Conservation (phyloP, 2,888 invertebrate species). For the Lasioglossum oenotherae region DNA sequence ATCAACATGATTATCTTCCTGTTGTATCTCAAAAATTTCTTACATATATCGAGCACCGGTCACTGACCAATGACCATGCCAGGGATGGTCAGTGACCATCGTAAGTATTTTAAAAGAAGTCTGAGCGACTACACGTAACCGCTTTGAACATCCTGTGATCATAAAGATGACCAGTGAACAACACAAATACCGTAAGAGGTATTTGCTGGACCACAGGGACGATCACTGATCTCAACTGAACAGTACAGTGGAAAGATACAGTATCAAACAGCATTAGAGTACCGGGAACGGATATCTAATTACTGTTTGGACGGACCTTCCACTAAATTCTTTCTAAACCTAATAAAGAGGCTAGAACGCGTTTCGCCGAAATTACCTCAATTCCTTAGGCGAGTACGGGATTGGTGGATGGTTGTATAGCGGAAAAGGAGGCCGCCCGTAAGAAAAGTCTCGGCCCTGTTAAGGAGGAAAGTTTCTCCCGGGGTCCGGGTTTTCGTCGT, state of each 20-base stretch:
- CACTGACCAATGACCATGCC: too few species aligned
- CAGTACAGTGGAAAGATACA: background rate
- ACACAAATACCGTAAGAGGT: background rate
- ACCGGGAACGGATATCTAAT: background rate
- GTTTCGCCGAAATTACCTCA: background rate
- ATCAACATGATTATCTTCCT: background rate
- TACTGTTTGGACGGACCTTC: background rate
- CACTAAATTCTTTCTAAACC: background rate
- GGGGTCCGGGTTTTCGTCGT: conserved; percentile 12
- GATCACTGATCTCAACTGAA: background rate
- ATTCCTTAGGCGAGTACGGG: background rate
- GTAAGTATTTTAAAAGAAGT: background rate
- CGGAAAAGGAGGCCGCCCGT: conserved; percentile 11
- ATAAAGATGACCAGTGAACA: background rate
- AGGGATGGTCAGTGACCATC: background rate
- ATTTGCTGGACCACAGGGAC: background rate
- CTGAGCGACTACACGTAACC: too few species aligned
- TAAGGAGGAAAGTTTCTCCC: conserved; percentile 47
- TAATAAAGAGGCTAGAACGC: background rate
- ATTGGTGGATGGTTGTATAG: background rate
- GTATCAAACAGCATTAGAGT: background rate
- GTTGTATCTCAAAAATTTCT: background rate
- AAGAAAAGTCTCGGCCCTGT: conserved; percentile 43
- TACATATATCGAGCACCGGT: too few species aligned
- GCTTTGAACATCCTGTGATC: too few species aligned